Percentiles rank a stretch among this genome's conserved stretches.
Conservation (phyloP, 2,797 vertebrate species). For the Erethizon dorsatum region DNA sequence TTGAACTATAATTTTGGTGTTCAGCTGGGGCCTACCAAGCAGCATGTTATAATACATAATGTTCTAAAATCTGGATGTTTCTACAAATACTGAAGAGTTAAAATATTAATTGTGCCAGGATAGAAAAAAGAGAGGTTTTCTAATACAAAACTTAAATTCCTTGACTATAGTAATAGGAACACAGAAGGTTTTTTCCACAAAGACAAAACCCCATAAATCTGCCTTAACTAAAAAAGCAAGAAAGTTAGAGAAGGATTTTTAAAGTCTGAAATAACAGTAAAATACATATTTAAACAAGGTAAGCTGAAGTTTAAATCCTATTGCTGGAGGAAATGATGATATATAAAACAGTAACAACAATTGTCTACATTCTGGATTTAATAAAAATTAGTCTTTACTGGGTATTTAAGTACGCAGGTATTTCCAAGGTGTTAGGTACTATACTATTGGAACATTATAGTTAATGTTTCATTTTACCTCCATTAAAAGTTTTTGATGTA, state of each 20-base stretch:
- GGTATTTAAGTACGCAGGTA: no score
- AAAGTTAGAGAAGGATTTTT: not conserved
- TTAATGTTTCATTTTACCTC: conserved; percentile 1
- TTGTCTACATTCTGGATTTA: not conserved
- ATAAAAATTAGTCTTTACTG: not conserved
- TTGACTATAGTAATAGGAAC: not conserved
- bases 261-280: conserved; percentile 8
- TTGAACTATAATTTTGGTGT: conserved; percentile 44
- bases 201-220: conserved; percentile 40
- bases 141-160: not conserved
- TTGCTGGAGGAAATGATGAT: not conserved
- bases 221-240: not conserved
- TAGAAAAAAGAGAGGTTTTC: conserved; percentile 28
- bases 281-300: conserved; percentile 33
- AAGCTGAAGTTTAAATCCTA: conserved; percentile 42
- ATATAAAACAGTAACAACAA: not conserved
- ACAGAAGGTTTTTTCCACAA: not conserved
- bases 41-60: not conserved
- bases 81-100: not conserved
- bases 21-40: not conserved
- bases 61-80: conserved; percentile 25
- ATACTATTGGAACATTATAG: not conserved
- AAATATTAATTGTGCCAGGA: conserved; percentile 12
- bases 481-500: conserved; percentile 12
- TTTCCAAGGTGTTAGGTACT: not conserved